Percentiles rank a stretch among this genome's conserved stretches.
Evolutionary conservation across 2,113 vertebrate species (phyloP).

Genomic region (Leptosomus discolor): DNA sequence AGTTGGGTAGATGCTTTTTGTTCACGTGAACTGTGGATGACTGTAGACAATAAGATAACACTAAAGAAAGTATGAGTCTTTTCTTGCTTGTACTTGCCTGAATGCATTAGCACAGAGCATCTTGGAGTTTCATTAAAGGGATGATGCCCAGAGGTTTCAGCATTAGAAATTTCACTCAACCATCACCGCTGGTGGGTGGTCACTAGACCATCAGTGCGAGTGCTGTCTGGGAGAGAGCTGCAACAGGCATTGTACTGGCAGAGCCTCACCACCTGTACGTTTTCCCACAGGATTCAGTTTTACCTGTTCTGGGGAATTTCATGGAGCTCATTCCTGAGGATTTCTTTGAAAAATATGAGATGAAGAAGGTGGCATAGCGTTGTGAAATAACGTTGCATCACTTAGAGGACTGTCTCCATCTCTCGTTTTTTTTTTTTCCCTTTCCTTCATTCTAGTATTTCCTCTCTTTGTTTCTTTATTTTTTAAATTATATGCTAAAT

Average conservation of each 20-base stretch:
- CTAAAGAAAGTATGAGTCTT: not conserved
- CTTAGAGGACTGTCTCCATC: not conserved
- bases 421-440: not conserved
- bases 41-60: not conserved
- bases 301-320: not conserved
- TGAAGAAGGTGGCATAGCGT: not conserved
- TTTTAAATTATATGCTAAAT: not conserved
- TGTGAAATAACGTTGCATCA: not conserved
- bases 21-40: not conserved
- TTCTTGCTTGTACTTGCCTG: not conserved
- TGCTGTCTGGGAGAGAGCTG: not conserved
- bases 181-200: too few species aligned
- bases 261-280: fast-evolving
- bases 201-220: fast-evolving
- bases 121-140: not conserved
- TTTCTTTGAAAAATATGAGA: not conserved
- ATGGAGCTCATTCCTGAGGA: not conserved
- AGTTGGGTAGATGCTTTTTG: too few species aligned
- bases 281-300: not conserved
- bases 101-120: not conserved
- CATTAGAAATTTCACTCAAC: not conserved
- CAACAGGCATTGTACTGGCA: not conserved
- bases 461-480: not conserved
- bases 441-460: not conserved
- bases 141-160: not conserved